Percentiles rank a stretch among this genome's conserved stretches.
phyloP scores from a whole-genome alignment of 2,797 vertebrate species.

The Fratercula arctica region DNA sequence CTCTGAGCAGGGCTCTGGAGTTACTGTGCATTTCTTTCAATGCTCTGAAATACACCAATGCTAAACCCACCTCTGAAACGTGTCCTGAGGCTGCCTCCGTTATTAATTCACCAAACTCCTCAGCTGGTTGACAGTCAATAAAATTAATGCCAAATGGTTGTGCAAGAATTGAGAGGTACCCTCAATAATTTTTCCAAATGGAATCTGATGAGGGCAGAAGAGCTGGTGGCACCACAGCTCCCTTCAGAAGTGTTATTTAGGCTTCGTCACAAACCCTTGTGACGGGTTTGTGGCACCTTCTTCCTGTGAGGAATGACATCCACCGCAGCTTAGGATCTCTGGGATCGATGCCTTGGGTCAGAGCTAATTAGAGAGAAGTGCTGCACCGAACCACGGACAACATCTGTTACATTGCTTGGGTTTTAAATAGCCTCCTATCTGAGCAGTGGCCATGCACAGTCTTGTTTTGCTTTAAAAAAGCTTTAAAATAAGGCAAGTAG shows the following conservation, averaged over 20 bases:
- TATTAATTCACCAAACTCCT: neutral
- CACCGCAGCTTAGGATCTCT: neutral
- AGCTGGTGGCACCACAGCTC: neutral
- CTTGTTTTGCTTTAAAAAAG: neutral
- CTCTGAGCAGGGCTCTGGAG: neutral
- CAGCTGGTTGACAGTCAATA: neutral
- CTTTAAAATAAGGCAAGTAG: neutral
- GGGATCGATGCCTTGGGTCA: neutral
- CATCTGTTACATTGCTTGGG: neutral
- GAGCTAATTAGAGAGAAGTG: constrained; percentile 35
- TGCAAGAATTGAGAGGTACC: neutral
- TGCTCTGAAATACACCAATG: neutral
- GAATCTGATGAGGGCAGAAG: neutral
- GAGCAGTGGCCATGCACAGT: neutral
- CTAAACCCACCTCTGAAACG: neutral
- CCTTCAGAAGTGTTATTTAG: neutral
- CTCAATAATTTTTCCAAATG: neutral
- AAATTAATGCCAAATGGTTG: neutral
- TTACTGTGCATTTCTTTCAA: neutral
- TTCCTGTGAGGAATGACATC: neutral
- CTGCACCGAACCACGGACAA: neutral
- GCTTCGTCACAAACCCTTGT: neutral
- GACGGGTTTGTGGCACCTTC: neutral
- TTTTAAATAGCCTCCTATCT: neutral
- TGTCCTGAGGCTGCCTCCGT: neutral